A percentile compares a stretch with the other conserved stretches of the same genome.
phyloP scores from a whole-genome alignment of 2,113 vertebrate genomes.

The Brevimyrus niger region DNA sequence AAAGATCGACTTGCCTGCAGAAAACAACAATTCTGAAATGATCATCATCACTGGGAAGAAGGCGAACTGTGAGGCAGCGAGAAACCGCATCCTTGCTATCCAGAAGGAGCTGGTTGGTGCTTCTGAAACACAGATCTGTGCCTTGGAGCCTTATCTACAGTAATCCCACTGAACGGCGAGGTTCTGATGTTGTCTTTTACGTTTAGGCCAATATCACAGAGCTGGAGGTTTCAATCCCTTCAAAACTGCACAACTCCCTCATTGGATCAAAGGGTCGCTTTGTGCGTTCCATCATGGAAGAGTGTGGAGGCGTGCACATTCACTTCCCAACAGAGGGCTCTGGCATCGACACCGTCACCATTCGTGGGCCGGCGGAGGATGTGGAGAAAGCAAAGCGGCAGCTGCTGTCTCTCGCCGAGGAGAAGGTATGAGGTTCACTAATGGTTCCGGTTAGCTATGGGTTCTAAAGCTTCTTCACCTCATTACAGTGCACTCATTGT shows the following conservation, averaged over 20 bases:
- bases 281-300: constrained; percentile 97
- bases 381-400: constrained; percentile 94
- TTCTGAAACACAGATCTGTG: not conserved
- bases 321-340: constrained; percentile 96
- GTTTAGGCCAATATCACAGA: constrained; percentile 89
- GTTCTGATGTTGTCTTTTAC: not conserved
- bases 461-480: not conserved
- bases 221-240: constrained; percentile 89
- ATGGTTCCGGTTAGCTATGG: not conserved
- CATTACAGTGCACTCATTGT: not conserved
- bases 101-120: constrained; percentile 87
- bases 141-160: not conserved
- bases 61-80: constrained; percentile 88
- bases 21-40: constrained; percentile 97
- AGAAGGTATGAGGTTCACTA: constrained; percentile 71
- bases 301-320: constrained; percentile 95
- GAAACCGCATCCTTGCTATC: constrained; percentile 84
- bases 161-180: not conserved
- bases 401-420: constrained; percentile 89
- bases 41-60: constrained; percentile 97
- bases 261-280: constrained; percentile 96
- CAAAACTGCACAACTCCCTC: constrained; percentile 92
- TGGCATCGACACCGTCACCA: constrained; percentile 89
- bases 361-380: constrained; percentile 87
- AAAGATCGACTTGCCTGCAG: constrained; percentile 94